These are phyloP conservation scores for Channa maculata DNA, from an alignment of 2,113 vertebrate genomes.

Conservation along the genomic window DNA sequence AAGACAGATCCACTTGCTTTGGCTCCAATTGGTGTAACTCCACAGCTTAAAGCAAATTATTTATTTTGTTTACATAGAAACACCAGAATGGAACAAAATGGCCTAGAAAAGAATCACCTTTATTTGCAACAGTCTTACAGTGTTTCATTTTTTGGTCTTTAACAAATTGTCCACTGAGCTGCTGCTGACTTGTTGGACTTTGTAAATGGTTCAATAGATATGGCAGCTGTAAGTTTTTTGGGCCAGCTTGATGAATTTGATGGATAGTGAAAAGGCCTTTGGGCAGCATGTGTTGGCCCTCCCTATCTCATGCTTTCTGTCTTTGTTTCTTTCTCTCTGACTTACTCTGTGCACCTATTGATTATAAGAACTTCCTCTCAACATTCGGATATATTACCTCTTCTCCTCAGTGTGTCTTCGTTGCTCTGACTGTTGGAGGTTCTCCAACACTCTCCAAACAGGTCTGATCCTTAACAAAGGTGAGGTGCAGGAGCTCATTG, in stretches of 20 bases:
- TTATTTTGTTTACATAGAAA: too few relatives aligned
- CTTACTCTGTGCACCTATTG: conserved; percentile 56
- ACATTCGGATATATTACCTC: conserved; percentile 33
- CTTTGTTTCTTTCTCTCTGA: conserved; percentile 50
- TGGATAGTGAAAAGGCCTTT: conserved; percentile 75
- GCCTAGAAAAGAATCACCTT: neutral
- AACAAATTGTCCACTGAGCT: conserved; percentile 46
- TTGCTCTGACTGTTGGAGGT: conserved; percentile 58
- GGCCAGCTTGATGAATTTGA: conserved; percentile 78
- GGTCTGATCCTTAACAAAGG: conserved; percentile 62
- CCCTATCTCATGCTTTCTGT: conserved; percentile 32
- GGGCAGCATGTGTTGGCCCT: conserved; percentile 62
- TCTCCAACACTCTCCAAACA: conserved; percentile 61
- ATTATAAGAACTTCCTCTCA: conserved; percentile 66
- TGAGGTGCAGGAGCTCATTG: conserved; percentile 49
- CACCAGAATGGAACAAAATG: too few relatives aligned
- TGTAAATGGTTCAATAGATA: conserved; percentile 64
- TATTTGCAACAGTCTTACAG: neutral
- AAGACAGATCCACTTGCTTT: too few relatives aligned
- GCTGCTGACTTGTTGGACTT: conserved; percentile 61
- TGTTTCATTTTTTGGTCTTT: conserved; percentile 17
- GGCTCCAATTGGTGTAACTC: too few relatives aligned
- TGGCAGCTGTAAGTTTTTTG: conserved; percentile 64
- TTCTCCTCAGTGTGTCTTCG: conserved; percentile 36
- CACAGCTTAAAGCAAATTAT: too few relatives aligned